Evolutionary conservation across 92 coral and sea anemone species (phyloP), one percentile per base, ranked within the genome.

Genomic region (Palythoa heliodiscus): DNA sequence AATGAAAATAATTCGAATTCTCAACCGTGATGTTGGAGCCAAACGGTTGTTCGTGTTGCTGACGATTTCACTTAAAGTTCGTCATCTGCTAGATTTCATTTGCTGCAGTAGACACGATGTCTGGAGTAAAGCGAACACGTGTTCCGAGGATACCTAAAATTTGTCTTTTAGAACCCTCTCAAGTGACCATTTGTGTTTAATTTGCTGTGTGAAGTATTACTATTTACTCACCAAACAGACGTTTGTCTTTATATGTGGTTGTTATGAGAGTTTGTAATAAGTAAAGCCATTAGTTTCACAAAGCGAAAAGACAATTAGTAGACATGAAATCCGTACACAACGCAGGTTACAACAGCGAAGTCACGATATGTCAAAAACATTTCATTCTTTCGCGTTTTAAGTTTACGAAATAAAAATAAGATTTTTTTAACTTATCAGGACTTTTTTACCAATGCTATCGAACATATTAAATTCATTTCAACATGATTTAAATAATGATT

Each of bases 81-180:
- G 14, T 19, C 12, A 8, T 10, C 39, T 23, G 40, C 10, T 64
- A 43, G 29, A 47, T 64, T 80, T 64, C 73, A 64, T 29, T 80
- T 80, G 61, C 29, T 25, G 1, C 79, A 58, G 83, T 77, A 89
- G 92, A 89, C 92, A 86, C 84, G 19, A 60, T 55, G 92, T 89
- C 92, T 89, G 85, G 86, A 17, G 11, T 7, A 7, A 39, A 20
- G 58, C 11, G 2, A 80, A 67, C 84, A 80, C 84, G 84, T 80
- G 84, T 80, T 80, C 61, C 3, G 7, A 80, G 37, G 14, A 35
- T 37, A 16, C 5, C 38, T 22, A 52, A 43, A 12, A 19, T 38
- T 47, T 43, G 20, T 11, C 82, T 54, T 60, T 76, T 15, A 57
- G 81, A 23, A 25, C 39, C 68, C 68, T 4, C 70, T 24, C 20